Percentiles rank a stretch among this genome's conserved stretches.
Evolutionary conservation across 2,888 invertebrate genomes (phyloP).

Genomic region (Leucophora obtusa): DNA sequence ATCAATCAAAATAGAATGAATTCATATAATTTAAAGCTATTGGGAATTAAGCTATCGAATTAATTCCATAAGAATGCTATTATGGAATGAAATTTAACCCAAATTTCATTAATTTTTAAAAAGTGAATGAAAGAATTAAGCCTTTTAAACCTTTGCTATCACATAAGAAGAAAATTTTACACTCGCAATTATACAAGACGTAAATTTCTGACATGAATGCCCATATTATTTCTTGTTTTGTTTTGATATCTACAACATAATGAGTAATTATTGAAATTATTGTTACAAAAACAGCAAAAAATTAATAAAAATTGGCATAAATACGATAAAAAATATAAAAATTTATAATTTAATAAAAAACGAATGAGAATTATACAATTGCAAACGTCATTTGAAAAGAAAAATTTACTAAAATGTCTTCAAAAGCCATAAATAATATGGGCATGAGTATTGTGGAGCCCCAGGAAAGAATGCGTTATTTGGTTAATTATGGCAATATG

Average conservation of each 20-base stretch:
- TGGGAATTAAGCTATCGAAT: no score
- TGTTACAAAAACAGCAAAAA: constrained; percentile 36
- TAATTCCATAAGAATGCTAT: no score
- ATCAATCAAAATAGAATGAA: no score
- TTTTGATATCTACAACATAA: constrained; percentile 47
- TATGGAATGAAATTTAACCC: no score
- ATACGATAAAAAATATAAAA: constrained; percentile 13
- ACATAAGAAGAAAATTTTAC: no score
- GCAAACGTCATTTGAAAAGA: constrained; percentile 4
- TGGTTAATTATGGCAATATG: constrained; percentile 84
- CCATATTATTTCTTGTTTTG: constrained; percentile 30
- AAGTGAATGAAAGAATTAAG: no score
- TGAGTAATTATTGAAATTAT: constrained; percentile 50
- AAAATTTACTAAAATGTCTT: constrained; percentile 43
- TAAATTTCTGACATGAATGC: no score
- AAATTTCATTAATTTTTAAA: no score
- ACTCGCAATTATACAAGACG: no score
- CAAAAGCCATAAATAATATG: constrained; percentile 73
- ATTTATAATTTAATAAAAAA: constrained; percentile 3
- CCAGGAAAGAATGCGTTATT: constrained; percentile 83
- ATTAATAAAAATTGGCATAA: constrained; percentile 11
- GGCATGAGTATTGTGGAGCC: constrained; percentile 81
- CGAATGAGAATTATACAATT: not conserved
- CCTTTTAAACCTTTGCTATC: no score
- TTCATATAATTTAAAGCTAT: no score